Evolutionary conservation across 2,797 vertebrate species (phyloP), one percentile per base, ranked within the genome.

Genomic region (Hipposideros larvatus): DNA sequence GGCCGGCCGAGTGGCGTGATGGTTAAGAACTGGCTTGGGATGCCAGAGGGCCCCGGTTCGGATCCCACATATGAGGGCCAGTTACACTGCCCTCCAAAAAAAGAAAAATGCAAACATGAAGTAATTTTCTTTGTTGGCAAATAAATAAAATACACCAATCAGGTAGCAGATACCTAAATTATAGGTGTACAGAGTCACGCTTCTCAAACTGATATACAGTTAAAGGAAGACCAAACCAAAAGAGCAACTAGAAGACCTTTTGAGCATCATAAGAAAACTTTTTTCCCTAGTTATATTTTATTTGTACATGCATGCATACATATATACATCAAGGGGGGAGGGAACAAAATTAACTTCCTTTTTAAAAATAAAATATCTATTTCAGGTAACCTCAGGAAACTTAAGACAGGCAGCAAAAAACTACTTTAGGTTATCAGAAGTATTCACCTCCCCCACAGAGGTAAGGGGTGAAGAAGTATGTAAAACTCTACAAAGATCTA

Each of bases 401-500:
- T 61, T 70, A 84, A 80, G 43, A 70, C 28, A 93, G 19, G 13
- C 18, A 89, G 24, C 37, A 90, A 91, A 31, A 95, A 89, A 31
- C 59, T 89, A 43, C 19, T 68, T 65, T 75, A 87, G 6, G 41
- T 88, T 51, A 34, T 19, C 34, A 77, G 16, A 86, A 83, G 21
- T 88, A 89, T 63, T 88, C 61, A 80, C 18, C 15, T 86, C 26
- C 66, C 66, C 0, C 16, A 65, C 2, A 63, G 13, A 1, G 31
- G 16, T 87, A 68, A 53, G 41, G 14, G 31, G 53, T 86, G 28
- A 88, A 74, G 83, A 79, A n/a, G 24, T 28, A 93, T 8, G 41
- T 21, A 87, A 70, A 92, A 83, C 63, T 92, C 53, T 80, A 77
- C 7, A 37, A 91, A 94, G 21, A 78, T 53, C 65, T 68, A 93